These are phyloP conservation scores for Megalops cyprinoides DNA, from an alignment of 2,797 vertebrate species.

Conservation along the genomic window DNA sequence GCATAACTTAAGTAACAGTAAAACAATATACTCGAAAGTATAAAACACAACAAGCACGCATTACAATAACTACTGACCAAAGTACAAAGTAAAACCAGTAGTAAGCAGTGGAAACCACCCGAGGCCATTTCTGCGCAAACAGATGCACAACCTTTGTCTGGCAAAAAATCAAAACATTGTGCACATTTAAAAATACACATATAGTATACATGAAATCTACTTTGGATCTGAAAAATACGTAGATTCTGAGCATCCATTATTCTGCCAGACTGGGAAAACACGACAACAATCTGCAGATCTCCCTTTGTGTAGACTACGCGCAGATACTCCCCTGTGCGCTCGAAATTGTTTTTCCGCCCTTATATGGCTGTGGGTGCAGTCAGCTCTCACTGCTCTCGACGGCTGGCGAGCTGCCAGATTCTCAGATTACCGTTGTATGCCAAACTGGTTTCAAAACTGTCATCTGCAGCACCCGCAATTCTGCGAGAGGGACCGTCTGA, in stretches of 20 bases:
- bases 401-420: slow-evolving; percentile 65
- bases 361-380: slow-evolving; percentile 69
- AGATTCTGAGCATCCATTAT: slow-evolving; percentile 45
- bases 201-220: slow-evolving; percentile 37
- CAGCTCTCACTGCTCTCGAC: slow-evolving; percentile 40
- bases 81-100: slow-evolving; percentile 7
- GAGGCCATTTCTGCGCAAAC: slow-evolving; percentile 37
- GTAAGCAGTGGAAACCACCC: slow-evolving; percentile 41
- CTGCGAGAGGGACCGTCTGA: slow-evolving; percentile 33
- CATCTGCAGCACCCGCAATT: slow-evolving; percentile 34
- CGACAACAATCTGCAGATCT: slow-evolving; percentile 41
- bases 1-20: too few species aligned
- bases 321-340: slow-evolving; percentile 42
- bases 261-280: slow-evolving; percentile 39
- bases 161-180: too few species aligned
- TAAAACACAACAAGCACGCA: too few species aligned
- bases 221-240: slow-evolving; percentile 42
- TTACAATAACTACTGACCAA: background rate
- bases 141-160: slow-evolving; percentile 39
- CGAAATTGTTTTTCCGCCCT: slow-evolving; percentile 67
- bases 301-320: slow-evolving; percentile 56
- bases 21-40: too few species aligned
- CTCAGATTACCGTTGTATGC: slow-evolving; percentile 63
- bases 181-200: too few species aligned
- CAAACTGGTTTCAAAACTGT: slow-evolving; percentile 45